Evolutionary conservation across 2,113 vertebrate genomes (phyloP).

Genomic region (Malaclemys terrapin): DNA sequence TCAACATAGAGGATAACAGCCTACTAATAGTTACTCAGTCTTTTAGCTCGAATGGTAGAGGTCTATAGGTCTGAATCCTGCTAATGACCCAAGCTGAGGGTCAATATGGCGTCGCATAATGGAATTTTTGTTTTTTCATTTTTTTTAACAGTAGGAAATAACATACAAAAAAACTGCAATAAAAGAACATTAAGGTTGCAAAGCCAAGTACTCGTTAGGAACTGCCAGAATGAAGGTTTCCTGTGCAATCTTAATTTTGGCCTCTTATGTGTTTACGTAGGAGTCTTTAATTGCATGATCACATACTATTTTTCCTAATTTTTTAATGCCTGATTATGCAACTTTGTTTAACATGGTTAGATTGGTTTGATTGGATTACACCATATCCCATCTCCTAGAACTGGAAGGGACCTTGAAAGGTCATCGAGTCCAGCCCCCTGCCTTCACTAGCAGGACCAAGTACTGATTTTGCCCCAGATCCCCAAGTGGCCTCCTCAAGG

Average conservation of each 20-base stretch:
- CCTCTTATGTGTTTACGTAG: not conserved
- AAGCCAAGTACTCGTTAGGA: not conserved
- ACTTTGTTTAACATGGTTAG: not conserved
- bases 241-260: rapidly evolving
- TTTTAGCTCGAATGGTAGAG: not conserved
- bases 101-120: not conserved
- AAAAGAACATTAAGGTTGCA: not conserved
- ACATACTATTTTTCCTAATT: not conserved
- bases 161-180: not conserved
- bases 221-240: not conserved
- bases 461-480: too few relatives aligned
- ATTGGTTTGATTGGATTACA: not conserved
- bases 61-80: not conserved
- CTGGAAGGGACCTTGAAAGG: too few relatives aligned
- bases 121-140: not conserved
- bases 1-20: not conserved
- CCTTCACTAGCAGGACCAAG: too few relatives aligned
- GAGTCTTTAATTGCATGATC: not conserved
- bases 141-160: not conserved
- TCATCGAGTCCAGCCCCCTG: too few relatives aligned
- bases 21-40: not conserved
- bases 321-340: not conserved
- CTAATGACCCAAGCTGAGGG: not conserved
- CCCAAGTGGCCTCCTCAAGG: too few relatives aligned
- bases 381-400: too few relatives aligned